Evolutionary conservation across 2,113 vertebrate species (phyloP).

Genomic region (Pelecanus crispus): DNA sequence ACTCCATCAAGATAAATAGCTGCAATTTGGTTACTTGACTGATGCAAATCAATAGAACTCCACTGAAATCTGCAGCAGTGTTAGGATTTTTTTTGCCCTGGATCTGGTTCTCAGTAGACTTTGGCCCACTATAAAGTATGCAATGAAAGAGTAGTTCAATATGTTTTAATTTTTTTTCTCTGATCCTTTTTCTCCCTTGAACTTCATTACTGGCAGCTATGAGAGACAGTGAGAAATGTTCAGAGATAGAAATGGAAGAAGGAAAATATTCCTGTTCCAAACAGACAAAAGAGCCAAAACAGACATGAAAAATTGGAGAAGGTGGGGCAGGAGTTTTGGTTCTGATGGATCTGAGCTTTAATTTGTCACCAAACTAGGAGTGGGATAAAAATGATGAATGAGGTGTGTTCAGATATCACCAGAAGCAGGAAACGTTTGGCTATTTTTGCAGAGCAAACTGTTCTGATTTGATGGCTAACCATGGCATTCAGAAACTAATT

Average conservation of each 20-base stretch:
- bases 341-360: neutral
- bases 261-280: neutral
- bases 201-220: neutral
- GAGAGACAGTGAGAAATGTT: neutral
- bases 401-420: fast-evolving
- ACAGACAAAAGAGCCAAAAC: neutral
- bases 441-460: neutral
- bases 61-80: neutral
- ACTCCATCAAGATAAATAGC: slow-evolving; percentile 9
- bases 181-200: neutral
- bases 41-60: neutral
- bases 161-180: neutral
- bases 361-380: neutral
- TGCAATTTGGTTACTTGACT: neutral
- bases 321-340: fast-evolving
- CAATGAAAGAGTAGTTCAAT: neutral
- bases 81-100: neutral
- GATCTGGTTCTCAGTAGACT: neutral
- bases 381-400: neutral
- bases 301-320: neutral
- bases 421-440: neutral
- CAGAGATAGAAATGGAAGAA: neutral
- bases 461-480: neutral
- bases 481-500: neutral
- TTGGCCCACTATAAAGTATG: neutral